A percentile compares a stretch with the other conserved stretches of the same genome.
These are phyloP conservation scores for Parauchenoglanis punctatus DNA, from an alignment of 2,797 vertebrate species.

Conservation along the genomic window DNA sequence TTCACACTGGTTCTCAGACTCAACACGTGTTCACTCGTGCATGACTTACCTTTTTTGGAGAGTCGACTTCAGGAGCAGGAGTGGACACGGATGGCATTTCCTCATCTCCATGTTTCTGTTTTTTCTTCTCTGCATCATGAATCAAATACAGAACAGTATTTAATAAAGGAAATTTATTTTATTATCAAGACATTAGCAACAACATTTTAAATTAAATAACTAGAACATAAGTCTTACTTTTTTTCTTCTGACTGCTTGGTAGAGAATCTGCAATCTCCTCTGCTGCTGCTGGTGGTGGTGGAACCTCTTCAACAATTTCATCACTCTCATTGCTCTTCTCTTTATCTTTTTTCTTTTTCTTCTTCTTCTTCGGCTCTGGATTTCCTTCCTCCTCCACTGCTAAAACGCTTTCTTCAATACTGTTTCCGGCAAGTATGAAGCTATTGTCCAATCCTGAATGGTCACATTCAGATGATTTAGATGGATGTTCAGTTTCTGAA, in stretches of 20 bases:
- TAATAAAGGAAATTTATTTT: not conserved
- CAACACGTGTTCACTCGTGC: not conserved
- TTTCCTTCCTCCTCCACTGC: slow-evolving; percentile 38
- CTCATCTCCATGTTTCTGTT: slow-evolving; percentile 45
- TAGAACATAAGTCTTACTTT: slow-evolving; percentile 64
- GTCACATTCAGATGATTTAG: slow-evolving; percentile 14
- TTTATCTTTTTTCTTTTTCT: slow-evolving; percentile 57
- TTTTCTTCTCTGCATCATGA: slow-evolving; percentile 55
- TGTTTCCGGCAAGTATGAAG: not conserved
- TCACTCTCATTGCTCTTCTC: slow-evolving; percentile 36
- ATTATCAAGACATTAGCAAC: not conserved
- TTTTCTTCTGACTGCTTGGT: slow-evolving; percentile 54
- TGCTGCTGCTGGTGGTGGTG: not conserved
- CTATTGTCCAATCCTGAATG: not conserved
- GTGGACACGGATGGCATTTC: slow-evolving; percentile 26
- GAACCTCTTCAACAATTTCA: slow-evolving; percentile 30
- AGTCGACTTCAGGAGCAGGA: slow-evolving; percentile 28
- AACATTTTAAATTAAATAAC: not conserved
- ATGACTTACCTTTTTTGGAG: slow-evolving; percentile 66
- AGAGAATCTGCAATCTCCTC: slow-evolving; percentile 21
- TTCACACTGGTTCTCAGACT: not conserved
- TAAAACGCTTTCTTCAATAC: slow-evolving; percentile 19
- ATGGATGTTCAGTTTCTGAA: not conserved
- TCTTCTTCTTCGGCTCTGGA: slow-evolving; percentile 62
- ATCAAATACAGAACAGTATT: slow-evolving; percentile 15